Conservation (phyloP, 2,888 invertebrate species). For the Panopea generosa region DNA sequence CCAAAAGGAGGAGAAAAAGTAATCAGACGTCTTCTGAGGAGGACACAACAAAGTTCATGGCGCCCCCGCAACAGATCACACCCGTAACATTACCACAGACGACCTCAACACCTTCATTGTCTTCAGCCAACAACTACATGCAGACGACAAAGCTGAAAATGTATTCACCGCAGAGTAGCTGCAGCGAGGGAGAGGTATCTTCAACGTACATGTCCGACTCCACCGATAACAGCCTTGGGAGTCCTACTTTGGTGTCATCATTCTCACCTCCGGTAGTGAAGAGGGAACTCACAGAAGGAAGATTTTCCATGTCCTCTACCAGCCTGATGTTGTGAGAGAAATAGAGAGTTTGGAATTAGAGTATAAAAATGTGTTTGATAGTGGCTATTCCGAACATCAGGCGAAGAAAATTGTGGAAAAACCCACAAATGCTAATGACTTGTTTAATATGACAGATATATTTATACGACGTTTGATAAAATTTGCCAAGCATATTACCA, state of each 20-base stretch:
- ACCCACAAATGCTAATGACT: conserved; percentile 75
- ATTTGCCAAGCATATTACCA: conserved; percentile 87
- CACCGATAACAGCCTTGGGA: conserved; percentile 50
- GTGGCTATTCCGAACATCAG: conserved; percentile 73
- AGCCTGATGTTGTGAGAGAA: conserved; percentile 59
- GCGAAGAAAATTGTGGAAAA: conserved; percentile 68
- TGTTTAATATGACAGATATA: conserved; percentile 81
- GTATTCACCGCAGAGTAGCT: conserved; percentile 23
- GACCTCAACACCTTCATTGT: neutral
- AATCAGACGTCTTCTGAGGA: conserved; percentile 15
- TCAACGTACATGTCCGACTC: conserved; percentile 58
- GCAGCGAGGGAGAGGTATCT: conserved; percentile 48
- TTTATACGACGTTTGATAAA: conserved; percentile 90
- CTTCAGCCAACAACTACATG: conserved; percentile 10
- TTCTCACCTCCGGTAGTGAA: conserved; percentile 35
- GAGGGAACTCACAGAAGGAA: conserved; percentile 47
- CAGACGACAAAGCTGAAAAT: conserved; percentile 34
- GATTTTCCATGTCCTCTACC: conserved; percentile 48
- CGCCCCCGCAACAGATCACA: conserved; percentile 21
- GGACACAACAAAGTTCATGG: conserved; percentile 16
- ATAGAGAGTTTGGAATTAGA: conserved; percentile 63
- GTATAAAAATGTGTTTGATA: conserved; percentile 72
- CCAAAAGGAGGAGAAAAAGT: conserved; percentile 72
- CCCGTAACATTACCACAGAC: no score
- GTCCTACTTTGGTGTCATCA: conserved; percentile 13